Conservation (phyloP, 2,113 vertebrate genomes). For the Oriolus oriolus region DNA sequence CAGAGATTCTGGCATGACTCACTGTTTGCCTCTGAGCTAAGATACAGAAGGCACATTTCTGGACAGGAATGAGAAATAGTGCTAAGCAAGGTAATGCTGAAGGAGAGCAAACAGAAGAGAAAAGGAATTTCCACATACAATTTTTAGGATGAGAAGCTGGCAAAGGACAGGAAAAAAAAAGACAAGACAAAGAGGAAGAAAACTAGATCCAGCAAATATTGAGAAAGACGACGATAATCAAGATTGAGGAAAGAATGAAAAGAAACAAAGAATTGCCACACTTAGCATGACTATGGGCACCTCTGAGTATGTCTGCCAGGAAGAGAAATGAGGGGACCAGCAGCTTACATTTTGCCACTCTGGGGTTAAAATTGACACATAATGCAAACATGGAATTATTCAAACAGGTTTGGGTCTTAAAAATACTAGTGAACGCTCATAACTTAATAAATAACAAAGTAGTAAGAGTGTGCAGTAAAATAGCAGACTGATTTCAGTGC, state of each 20-base stretch:
- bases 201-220: neutral
- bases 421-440: neutral
- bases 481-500: neutral
- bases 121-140: neutral
- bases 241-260: neutral
- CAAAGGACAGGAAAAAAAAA: neutral
- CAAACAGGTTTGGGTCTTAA: neutral
- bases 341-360: neutral
- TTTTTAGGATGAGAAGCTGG: neutral
- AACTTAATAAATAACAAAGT: neutral
- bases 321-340: neutral
- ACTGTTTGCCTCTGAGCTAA: neutral
- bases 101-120: neutral
- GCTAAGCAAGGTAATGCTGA: neutral
- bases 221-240: neutral
- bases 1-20: neutral
- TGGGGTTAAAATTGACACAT: neutral
- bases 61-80: neutral
- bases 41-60: neutral
- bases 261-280: neutral
- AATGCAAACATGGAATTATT: neutral
- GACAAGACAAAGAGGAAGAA: neutral
- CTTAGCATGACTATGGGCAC: fast-evolving
- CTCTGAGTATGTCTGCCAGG: neutral
- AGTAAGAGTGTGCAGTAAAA: neutral